Evolutionary conservation across 2,888 invertebrate genomes (phyloP).

Genomic region (Pachycephus smyrnensis): DNA sequence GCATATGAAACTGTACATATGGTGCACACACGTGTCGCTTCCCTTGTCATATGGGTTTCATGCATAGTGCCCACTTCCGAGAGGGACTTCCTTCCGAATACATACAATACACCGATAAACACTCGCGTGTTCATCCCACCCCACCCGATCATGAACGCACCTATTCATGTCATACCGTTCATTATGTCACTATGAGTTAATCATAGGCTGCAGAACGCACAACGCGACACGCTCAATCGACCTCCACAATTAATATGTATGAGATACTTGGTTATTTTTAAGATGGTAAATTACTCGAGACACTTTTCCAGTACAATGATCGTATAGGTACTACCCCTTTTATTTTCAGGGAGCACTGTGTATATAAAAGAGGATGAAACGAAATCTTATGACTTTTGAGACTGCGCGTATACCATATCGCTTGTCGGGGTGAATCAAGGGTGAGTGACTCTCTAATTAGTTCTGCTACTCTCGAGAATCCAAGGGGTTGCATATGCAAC

Average conservation of each 20-base stretch:
- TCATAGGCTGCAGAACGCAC: slow-evolving; percentile 7
- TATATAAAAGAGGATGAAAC: background rate
- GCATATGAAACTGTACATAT: background rate
- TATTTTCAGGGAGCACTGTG: background rate
- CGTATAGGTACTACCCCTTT: background rate
- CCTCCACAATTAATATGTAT: background rate
- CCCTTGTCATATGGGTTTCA: slow-evolving; percentile 2
- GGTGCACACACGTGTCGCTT: background rate
- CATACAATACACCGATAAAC: slow-evolving; percentile 30
- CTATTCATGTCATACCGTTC: slow-evolving; percentile 22
- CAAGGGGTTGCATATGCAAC: slow-evolving; percentile 27
- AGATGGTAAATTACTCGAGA: background rate
- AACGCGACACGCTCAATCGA: background rate
- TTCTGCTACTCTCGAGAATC: slow-evolving; percentile 46
- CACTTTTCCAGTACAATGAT: background rate
- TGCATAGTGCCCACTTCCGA: slow-evolving; percentile 50
- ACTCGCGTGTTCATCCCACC: slow-evolving; percentile 3
- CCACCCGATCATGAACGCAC: slow-evolving; percentile 9
- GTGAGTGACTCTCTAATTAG: slow-evolving; percentile 52
- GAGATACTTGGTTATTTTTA: background rate
- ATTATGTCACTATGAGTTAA: slow-evolving; percentile 33
- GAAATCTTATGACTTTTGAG: background rate
- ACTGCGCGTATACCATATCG: background rate
- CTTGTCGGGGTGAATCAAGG: slow-evolving; percentile 17
- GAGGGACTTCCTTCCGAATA: slow-evolving; percentile 62